Evolutionary conservation across 2,797 vertebrate genomes (phyloP).

Genomic region (Cossypha dichroa): DNA sequence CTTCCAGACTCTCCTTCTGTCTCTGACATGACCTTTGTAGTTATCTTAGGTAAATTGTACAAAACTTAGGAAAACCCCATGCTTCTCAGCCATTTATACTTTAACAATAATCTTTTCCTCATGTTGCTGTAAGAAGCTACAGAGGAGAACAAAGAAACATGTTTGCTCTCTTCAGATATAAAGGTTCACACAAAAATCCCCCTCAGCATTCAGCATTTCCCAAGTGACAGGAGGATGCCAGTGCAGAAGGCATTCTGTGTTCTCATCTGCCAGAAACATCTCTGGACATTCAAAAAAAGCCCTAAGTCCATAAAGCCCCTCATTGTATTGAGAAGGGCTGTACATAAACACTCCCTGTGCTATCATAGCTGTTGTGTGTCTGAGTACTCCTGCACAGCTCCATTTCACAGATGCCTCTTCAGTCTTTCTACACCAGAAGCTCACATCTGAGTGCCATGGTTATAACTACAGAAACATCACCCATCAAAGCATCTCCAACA

Average conservation of each 20-base stretch:
- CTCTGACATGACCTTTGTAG: neutral
- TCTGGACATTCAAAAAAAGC: neutral
- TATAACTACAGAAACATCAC: neutral
- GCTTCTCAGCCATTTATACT: neutral
- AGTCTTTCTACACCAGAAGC: neutral
- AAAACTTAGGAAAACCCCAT: neutral
- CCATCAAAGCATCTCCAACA: neutral
- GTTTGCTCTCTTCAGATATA: neutral
- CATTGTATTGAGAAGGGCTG: neutral
- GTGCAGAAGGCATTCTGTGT: neutral
- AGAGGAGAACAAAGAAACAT: constrained; percentile 22
- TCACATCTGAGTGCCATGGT: neutral
- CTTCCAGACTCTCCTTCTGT: neutral
- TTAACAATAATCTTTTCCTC: constrained; percentile 20
- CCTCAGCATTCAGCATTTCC: neutral
- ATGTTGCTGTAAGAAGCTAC: neutral
- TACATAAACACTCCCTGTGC: neutral
- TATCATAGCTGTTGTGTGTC: neutral
- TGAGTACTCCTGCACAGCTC: neutral
- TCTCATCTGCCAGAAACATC: neutral
- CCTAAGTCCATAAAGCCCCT: neutral
- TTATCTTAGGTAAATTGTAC: neutral
- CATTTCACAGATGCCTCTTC: neutral
- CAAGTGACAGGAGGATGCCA: neutral
- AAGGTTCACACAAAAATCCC: neutral